Percentiles rank a stretch among this genome's conserved stretches.
Evolutionary conservation across 2,113 vertebrate genomes (phyloP).

Genomic region (Sclerurus mexicanus): DNA sequence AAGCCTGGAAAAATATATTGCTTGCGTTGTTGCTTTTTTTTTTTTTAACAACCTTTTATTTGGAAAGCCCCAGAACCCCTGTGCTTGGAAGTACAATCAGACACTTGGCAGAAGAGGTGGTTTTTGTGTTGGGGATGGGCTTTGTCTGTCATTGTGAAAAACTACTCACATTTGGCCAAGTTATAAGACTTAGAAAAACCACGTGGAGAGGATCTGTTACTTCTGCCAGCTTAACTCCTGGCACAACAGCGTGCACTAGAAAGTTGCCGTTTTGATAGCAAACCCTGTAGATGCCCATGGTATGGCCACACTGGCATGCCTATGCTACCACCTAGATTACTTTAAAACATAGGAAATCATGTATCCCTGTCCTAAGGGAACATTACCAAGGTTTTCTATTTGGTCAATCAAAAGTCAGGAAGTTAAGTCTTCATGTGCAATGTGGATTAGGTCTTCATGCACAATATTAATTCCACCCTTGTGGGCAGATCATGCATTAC

Average conservation of each 20-base stretch:
- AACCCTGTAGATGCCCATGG: not conserved
- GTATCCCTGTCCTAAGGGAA: not conserved
- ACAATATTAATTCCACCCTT: not conserved
- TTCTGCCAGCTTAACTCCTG: not conserved
- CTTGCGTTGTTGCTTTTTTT: not conserved
- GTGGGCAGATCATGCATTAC: not conserved
- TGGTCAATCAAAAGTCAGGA: not conserved
- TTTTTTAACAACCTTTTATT: constrained; percentile 26
- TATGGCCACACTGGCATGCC: not conserved
- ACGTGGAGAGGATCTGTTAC: not conserved
- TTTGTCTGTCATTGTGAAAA: constrained; percentile 45
- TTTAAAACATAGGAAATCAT: not conserved
- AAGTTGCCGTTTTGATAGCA: not conserved
- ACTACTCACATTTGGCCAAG: constrained; percentile 21
- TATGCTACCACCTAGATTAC: not conserved
- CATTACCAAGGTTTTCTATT: not conserved
- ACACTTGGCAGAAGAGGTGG: constrained; percentile 50
- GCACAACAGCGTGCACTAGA: not conserved
- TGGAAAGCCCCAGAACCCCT: constrained; percentile 32
- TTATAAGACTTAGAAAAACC: not conserved
- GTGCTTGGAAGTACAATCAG: constrained; percentile 16
- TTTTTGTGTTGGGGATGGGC: constrained; percentile 46
- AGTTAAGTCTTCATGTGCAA: not conserved
- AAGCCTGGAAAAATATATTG: constrained; percentile 48
- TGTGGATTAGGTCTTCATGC: not conserved